phyloP scores from a whole-genome alignment of 2,113 vertebrate genomes.

The Microcebus lehilahytsara region DNA sequence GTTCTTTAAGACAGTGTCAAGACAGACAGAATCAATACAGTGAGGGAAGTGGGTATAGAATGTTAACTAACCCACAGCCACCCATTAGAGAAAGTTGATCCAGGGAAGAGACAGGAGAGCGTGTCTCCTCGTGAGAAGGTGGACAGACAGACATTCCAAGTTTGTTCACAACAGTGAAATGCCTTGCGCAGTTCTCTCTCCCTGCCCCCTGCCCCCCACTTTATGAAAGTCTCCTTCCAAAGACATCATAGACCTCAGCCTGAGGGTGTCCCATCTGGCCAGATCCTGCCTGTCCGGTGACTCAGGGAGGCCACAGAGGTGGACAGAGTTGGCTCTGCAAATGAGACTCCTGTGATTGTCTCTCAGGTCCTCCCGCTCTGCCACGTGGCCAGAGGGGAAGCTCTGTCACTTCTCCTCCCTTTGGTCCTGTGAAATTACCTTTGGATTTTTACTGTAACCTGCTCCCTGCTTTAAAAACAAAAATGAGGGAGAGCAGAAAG shows the following conservation, averaged over 20 bases:
- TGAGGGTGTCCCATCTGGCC: not conserved
- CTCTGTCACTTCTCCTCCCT: not conserved
- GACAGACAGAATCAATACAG: constrained; percentile 2
- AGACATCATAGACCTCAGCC: not conserved
- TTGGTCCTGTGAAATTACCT: not conserved
- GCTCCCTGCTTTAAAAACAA: not conserved
- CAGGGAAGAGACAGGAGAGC: not conserved
- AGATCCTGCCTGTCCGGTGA: not conserved
- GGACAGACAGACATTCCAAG: not conserved
- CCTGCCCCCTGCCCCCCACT: not conserved
- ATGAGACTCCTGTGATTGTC: not conserved
- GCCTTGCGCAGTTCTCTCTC: not conserved
- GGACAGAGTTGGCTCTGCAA: not conserved
- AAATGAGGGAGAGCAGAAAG: not conserved
- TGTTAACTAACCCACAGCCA: not conserved
- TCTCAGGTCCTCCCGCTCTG: not conserved
- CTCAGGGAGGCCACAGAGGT: not conserved
- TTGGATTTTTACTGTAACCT: not conserved
- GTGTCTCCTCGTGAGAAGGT: not conserved
- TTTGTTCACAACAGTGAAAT: not conserved
- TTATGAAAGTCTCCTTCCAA: not conserved
- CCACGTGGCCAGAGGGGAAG: not conserved
- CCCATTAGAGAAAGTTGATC: not conserved
- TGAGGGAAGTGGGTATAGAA: not conserved
- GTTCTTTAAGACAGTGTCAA: not conserved